phyloP scores from a whole-genome alignment of 1,140 invertebrate species.

The Yoshiicerus persimilis region DNA sequence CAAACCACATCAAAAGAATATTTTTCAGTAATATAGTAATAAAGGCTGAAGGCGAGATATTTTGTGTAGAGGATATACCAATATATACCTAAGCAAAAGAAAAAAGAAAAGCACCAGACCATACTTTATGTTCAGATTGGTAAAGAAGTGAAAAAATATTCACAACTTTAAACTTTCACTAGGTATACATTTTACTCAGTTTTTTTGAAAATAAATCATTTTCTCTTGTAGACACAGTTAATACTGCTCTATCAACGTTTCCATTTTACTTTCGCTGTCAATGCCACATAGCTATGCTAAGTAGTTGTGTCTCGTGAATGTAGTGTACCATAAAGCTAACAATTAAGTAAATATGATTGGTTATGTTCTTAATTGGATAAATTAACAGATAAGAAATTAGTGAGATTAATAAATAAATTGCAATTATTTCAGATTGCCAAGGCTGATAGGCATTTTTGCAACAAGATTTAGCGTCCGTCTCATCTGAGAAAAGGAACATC shows the following conservation, averaged over 20 bases:
- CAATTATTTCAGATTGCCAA: not conserved
- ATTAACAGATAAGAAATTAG: not conserved
- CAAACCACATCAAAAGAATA: too few species aligned
- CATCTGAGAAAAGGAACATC: not conserved
- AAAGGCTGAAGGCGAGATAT: too few species aligned
- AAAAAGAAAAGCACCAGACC: too few species aligned
- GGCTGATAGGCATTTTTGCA: not conserved
- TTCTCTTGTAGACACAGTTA: not conserved
- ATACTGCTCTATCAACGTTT: too few species aligned
- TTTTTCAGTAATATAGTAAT: too few species aligned
- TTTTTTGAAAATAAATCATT: not conserved
- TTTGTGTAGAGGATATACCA: too few species aligned
- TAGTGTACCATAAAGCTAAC: too few species aligned
- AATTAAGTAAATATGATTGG: not conserved
- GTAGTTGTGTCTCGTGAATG: too few species aligned
- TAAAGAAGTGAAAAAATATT: not conserved
- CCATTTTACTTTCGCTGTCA: not conserved
- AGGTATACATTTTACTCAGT: not conserved
- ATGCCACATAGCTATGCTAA: too few species aligned
- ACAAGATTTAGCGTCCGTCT: not conserved
- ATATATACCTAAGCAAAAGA: too few species aligned
- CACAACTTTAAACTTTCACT: not conserved
- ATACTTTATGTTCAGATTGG: not conserved
- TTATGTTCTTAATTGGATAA: not conserved
- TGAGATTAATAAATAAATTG: not conserved